Evolutionary conservation across 2,113 vertebrate genomes (phyloP).

Genomic region (Erythrolamprus reginae): DNA sequence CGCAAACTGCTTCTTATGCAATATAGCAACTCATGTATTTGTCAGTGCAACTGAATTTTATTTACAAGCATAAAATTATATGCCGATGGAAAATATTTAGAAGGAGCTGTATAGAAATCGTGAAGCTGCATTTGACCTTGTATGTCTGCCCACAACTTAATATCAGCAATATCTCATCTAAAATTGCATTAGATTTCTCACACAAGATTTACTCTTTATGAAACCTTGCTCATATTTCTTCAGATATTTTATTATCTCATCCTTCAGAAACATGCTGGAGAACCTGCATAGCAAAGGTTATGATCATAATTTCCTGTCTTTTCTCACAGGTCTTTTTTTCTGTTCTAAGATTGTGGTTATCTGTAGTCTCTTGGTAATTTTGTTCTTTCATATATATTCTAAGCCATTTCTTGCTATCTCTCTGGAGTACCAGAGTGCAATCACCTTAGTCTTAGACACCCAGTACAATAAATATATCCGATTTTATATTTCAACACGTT

Average conservation of each 20-base stretch:
- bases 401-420: neutral
- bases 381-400: neutral
- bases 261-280: neutral
- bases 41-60: neutral
- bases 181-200: slow-evolving; percentile 22
- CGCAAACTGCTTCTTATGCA: neutral
- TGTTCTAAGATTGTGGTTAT: neutral
- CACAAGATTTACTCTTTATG: neutral
- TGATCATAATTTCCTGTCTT: neutral
- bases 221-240: slow-evolving; percentile 11
- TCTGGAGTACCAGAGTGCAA: neutral
- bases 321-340: neutral
- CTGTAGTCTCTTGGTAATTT: neutral
- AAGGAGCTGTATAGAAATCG: neutral
- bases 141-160: neutral
- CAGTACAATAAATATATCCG: neutral
- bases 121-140: slow-evolving; percentile 1
- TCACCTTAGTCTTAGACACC: neutral
- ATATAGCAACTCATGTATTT: neutral
- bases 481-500: neutral
- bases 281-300: neutral
- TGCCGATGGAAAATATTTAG: neutral
- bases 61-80: neutral
- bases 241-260: neutral
- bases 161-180: neutral